phyloP scores from a whole-genome alignment of 2,113 vertebrate species.

The Elephas maximus region DNA sequence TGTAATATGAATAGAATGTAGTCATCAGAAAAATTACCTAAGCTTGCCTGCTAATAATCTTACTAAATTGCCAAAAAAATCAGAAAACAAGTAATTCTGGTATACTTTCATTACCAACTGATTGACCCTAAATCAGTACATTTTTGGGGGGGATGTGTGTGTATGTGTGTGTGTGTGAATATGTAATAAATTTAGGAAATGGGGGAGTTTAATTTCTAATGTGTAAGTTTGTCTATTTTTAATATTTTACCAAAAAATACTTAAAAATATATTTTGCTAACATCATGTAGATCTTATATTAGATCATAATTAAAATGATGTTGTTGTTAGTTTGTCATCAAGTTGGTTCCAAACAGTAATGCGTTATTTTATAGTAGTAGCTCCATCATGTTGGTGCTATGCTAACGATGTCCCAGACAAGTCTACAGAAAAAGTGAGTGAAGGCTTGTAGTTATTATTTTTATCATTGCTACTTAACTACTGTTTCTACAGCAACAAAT shows the following conservation, averaged over 20 bases:
- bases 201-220: background rate
- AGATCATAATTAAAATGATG: background rate
- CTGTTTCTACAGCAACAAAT: background rate
- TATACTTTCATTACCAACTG: background rate
- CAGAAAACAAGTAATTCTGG: background rate
- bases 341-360: background rate
- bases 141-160: too few species aligned
- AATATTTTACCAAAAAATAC: background rate
- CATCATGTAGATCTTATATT: background rate
- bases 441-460: background rate
- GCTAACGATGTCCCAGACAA: background rate
- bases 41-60: background rate
- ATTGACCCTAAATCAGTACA: background rate
- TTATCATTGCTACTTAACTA: background rate
- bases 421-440: background rate
- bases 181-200: background rate
- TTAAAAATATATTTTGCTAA: background rate
- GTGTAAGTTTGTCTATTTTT: background rate
- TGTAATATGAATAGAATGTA: background rate
- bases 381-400: background rate
- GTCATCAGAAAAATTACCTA: background rate
- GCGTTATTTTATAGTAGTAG: background rate
- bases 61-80: background rate
- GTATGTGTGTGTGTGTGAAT: background rate
- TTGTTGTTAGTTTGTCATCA: too few species aligned